phyloP scores from a whole-genome alignment of 2,888 invertebrate species.

The Lepidonotus clava region DNA sequence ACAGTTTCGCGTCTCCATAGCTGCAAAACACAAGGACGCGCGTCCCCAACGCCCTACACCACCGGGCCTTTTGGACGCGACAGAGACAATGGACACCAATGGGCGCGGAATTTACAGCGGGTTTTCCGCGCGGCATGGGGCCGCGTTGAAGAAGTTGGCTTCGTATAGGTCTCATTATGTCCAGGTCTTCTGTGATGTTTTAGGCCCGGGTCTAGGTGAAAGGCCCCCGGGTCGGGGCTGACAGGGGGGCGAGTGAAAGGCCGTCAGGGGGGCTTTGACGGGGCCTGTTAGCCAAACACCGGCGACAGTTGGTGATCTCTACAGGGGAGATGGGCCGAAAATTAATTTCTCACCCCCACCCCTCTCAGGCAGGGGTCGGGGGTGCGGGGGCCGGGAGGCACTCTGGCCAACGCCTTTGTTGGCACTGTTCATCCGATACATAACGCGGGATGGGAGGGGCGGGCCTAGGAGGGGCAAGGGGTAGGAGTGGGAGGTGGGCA shows the following conservation, averaged over 20 bases:
- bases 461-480: background rate
- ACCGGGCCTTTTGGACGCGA: background rate
- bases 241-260: background rate
- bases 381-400: background rate
- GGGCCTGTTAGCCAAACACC: constrained; percentile 40
- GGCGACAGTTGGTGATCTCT: constrained; percentile 51
- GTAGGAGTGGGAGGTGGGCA: background rate
- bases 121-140: background rate
- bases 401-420: background rate
- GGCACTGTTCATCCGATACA: background rate
- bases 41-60: too few relatives aligned
- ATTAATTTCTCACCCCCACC: constrained; percentile 38
- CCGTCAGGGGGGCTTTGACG: constrained; percentile 3
- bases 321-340: constrained; percentile 23
- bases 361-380: background rate
- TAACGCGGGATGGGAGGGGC: background rate
- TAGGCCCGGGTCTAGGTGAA: background rate
- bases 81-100: constrained; percentile 5
- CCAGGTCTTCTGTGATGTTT: constrained; percentile 34
- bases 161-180: constrained; percentile 31
- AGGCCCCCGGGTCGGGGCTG: background rate
- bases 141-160: background rate
- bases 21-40: too few relatives aligned
- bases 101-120: background rate
- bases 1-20: background rate